Conservation (phyloP, 1,140 invertebrate species). For the Aphaenogaster rudis region DNA sequence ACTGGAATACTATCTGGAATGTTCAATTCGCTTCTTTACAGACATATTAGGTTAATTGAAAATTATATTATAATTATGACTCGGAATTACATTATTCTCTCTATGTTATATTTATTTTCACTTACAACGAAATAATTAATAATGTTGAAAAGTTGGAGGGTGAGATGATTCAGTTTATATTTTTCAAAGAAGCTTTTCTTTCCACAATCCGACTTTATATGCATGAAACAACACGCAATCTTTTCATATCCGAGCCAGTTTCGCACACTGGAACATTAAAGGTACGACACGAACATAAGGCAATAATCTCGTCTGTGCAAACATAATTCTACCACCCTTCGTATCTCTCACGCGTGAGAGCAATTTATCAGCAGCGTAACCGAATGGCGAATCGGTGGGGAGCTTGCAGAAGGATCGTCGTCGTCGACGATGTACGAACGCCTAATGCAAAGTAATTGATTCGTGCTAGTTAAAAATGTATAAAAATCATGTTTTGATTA, state of each 20-base stretch:
- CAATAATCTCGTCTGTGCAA: constrained; percentile 22
- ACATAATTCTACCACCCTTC: constrained; percentile 35
- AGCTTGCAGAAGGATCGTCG: constrained; percentile 35
- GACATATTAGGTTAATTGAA: background rate
- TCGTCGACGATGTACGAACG: constrained; percentile 22
- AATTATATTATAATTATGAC: background rate
- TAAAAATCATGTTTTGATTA: constrained; percentile 74
- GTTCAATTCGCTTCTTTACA: background rate
- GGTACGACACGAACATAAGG: constrained; percentile 23
- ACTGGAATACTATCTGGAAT: background rate
- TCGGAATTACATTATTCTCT: constrained; percentile 21
- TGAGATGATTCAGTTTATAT: background rate
- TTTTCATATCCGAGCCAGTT: background rate
- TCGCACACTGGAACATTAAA: background rate
- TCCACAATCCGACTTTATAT: constrained; percentile 13
- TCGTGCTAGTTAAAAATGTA: constrained; percentile 70
- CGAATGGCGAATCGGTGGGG: constrained; percentile 45
- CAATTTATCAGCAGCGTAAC: constrained; percentile 45
- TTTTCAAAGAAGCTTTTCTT: background rate
- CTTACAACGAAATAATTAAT: background rate
- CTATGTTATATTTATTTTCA: background rate
- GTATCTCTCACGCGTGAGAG: constrained; percentile 23
- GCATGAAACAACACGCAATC: constrained; percentile 1
- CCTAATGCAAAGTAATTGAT: constrained; percentile 56
- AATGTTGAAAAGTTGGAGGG: background rate